These are phyloP conservation scores for Eptesicus fuscus DNA, from an alignment of 2,113 vertebrate genomes.

Conservation along the genomic window DNA sequence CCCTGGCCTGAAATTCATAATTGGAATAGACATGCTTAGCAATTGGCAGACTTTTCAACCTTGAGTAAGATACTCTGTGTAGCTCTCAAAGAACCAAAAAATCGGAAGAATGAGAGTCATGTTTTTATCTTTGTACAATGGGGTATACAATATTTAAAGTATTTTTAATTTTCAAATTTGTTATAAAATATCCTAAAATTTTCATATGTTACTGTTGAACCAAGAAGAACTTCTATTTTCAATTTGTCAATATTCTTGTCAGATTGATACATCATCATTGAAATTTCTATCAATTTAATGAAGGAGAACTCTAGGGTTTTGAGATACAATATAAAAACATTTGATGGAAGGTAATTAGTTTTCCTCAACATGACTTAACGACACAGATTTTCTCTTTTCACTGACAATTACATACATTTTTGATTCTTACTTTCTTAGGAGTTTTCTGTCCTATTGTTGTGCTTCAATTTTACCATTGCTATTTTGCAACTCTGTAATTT, in stretches of 20 bases:
- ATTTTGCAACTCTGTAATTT: conserved; percentile 43
- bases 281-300: neutral
- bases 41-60: neutral
- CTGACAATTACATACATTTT: neutral
- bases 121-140: neutral
- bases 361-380: conserved; percentile 27
- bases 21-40: neutral
- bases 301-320: neutral
- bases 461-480: conserved; percentile 35
- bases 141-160: neutral
- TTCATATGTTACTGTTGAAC: neutral
- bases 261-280: neutral
- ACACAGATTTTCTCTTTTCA: neutral
- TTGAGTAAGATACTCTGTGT: neutral
- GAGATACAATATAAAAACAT: neutral
- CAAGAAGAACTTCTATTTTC: neutral
- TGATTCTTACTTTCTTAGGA: conserved; percentile 13
- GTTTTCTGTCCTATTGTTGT: conserved; percentile 16
- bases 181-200: neutral
- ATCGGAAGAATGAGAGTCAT: neutral
- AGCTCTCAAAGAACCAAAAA: neutral
- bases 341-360: neutral
- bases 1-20: neutral
- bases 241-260: neutral
- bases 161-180: neutral